Evolutionary conservation across 2,113 vertebrate genomes (phyloP).

Genomic region (Hippopotamus amphibius): DNA sequence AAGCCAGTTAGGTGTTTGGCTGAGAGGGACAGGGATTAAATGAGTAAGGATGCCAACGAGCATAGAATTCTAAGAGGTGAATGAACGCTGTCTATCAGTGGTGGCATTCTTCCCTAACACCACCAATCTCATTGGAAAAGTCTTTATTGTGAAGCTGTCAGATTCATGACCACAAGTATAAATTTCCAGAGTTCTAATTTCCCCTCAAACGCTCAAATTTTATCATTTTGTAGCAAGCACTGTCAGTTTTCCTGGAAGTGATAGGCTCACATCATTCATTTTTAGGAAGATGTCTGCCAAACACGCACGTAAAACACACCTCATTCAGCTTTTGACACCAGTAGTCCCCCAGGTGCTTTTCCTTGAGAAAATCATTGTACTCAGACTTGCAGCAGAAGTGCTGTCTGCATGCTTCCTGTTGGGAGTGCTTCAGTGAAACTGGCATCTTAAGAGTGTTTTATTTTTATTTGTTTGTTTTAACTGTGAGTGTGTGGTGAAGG

Average conservation of each 20-base stretch:
- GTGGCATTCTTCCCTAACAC: neutral
- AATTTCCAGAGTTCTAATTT: neutral
- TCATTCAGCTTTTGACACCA: neutral
- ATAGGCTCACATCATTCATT: neutral
- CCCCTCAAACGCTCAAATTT: neutral
- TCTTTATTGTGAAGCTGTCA: neutral
- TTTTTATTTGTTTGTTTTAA: neutral
- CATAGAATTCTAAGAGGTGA: neutral
- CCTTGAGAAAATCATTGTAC: fast-evolving
- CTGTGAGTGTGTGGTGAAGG: neutral
- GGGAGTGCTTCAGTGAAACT: neutral
- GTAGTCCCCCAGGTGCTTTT: fast-evolving
- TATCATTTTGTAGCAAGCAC: neutral
- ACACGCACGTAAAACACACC: neutral
- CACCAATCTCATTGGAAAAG: neutral
- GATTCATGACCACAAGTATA: neutral
- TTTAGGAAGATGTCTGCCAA: neutral
- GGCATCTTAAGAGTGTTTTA: neutral
- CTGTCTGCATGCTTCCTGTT: fast-evolving
- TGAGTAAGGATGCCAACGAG: neutral
- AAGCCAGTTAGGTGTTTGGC: neutral
- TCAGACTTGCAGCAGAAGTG: fast-evolving
- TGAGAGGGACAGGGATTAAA: neutral
- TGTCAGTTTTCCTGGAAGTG: neutral
- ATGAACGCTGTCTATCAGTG: neutral